Percentiles rank a stretch among this genome's conserved stretches.
Evolutionary conservation across 2,113 vertebrate species (phyloP).

Genomic region (Lonchura striata): DNA sequence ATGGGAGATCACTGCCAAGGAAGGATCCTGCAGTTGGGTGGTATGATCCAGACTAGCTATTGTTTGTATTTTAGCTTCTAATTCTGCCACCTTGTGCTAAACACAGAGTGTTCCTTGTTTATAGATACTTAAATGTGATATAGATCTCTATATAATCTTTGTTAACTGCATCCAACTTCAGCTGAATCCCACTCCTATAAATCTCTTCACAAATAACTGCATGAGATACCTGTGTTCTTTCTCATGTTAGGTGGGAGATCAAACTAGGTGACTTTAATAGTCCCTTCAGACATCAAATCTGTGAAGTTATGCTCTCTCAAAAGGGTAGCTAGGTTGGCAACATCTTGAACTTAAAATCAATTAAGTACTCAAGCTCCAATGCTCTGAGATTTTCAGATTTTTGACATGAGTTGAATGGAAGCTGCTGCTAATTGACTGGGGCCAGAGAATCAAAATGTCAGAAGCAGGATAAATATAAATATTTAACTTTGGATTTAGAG

Average conservation of each 20-base stretch:
- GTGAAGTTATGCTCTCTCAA: neutral
- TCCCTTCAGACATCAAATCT: neutral
- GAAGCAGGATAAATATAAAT: neutral
- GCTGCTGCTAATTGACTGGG: neutral
- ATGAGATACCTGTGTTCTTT: neutral
- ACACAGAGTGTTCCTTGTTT: neutral
- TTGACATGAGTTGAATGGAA: neutral
- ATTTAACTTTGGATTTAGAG: neutral
- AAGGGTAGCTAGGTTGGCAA: neutral
- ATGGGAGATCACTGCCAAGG: neutral
- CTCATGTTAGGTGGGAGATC: neutral
- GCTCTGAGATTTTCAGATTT: neutral
- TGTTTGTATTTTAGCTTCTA: neutral
- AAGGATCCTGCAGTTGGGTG: neutral
- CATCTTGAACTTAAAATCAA: neutral
- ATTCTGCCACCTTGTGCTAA: neutral
- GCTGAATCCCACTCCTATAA: neutral
- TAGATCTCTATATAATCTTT: neutral
- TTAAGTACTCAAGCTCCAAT: neutral
- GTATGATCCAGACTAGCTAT: neutral
- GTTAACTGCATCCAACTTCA: neutral
- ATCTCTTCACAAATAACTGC: neutral
- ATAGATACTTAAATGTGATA: neutral
- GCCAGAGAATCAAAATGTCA: neutral
- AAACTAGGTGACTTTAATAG: neutral